These are phyloP conservation scores for Xanthorhoe designata DNA, from an alignment of 2,888 invertebrate species.

Conservation along the genomic window DNA sequence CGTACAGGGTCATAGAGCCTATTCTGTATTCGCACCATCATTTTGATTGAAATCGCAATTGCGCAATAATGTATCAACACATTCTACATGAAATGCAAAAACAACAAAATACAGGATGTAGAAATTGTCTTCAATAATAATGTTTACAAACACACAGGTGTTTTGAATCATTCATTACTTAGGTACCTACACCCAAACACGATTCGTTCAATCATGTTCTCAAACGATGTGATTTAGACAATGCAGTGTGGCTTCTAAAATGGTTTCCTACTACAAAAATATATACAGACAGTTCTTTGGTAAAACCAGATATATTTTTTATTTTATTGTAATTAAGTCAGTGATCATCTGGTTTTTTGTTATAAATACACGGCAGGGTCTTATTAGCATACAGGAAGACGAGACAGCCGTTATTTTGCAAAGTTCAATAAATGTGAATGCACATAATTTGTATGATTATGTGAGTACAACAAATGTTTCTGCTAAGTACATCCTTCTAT, in stretches of 20 bases:
- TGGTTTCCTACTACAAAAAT: constrained; percentile 8
- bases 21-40: too few species aligned
- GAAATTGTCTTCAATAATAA: constrained; percentile 30
- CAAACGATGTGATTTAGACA: background rate
- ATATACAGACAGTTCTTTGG: background rate
- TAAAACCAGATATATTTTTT: constrained; percentile 13
- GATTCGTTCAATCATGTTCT: constrained; percentile 7
- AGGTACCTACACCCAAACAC: background rate
- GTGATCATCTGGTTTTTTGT: constrained; percentile 11
- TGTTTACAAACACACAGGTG: constrained; percentile 36
- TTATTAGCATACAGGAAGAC: background rate
- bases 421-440: background rate
- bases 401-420: background rate
- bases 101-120: background rate
- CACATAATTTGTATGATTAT: background rate
- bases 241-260: background rate
- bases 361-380: constrained; percentile 6
- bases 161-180: constrained; percentile 11
- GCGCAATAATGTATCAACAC: background rate
- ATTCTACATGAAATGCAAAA: background rate
- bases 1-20: too few species aligned
- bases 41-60: background rate
- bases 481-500: constrained; percentile 62
- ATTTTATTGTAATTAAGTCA: constrained; percentile 8
- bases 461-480: constrained; percentile 4